phyloP scores from a whole-genome alignment of 2,797 vertebrate species.

The Micropoecilia bifurca region DNA sequence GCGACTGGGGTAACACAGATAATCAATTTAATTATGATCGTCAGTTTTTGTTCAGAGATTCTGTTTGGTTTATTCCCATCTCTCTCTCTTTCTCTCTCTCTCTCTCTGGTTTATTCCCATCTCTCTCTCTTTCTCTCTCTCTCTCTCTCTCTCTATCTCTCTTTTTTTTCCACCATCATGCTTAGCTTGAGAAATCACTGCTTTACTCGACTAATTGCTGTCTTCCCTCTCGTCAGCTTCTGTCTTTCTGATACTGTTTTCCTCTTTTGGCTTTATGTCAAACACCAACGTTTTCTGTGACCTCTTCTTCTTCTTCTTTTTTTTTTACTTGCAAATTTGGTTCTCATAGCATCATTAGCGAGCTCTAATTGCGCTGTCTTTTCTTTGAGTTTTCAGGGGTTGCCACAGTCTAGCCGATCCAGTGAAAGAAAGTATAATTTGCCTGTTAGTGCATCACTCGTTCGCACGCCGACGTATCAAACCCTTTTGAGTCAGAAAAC shows the following conservation, averaged over 20 bases:
- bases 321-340: background rate
- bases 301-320: constrained; percentile 30
- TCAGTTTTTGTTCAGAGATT: constrained; percentile 1
- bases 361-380: constrained; percentile 9
- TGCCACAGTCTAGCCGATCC: constrained; percentile 16
- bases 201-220: constrained; percentile 25
- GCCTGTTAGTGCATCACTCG: constrained; percentile 24
- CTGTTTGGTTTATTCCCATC: constrained; percentile 13
- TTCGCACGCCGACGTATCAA: constrained; percentile 7
- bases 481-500: constrained; percentile 26
- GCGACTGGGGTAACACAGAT: background rate
- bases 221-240: constrained; percentile 25
- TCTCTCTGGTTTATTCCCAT: constrained; percentile 1
- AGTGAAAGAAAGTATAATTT: constrained; percentile 15
- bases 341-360: constrained; percentile 1
- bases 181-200: constrained; percentile 10
- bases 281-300: constrained; percentile 9
- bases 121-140: background rate
- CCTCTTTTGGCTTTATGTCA: constrained; percentile 16
- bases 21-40: constrained; percentile 31
- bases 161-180: too few species aligned
- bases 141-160: background rate
- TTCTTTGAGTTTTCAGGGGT: constrained; percentile 27
- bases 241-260: constrained; percentile 24
- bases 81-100: background rate